Base-by-base conservation (phyloP, 2,113 vertebrate genomes). In the Rhadina sibilatrix region DNA sequence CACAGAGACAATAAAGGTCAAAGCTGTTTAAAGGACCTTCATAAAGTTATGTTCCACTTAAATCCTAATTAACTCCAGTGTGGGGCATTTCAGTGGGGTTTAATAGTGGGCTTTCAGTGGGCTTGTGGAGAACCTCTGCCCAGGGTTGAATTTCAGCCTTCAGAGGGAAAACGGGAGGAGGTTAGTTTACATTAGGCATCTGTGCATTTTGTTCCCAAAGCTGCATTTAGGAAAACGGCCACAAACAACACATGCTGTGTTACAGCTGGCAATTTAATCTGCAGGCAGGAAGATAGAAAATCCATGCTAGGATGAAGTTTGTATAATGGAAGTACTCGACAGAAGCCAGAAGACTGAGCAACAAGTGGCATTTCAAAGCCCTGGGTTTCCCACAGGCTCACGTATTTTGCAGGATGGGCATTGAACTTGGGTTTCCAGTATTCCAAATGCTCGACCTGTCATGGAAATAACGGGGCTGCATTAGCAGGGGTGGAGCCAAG, bases 211-310 rank as follows among this genome's bases (percentile, higher is more conserved):
- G 68, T 90, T 96, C 94, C 94, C 77, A 72, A 83, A 95, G 94
- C 22, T 88, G 90, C 79, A 75, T 66, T 96, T 94, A 96, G 72
- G 86, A 78, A 65, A 92, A 91, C 1, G 19, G 83, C 88, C 86
- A 82, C 93, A 95, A 95, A 54, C 77, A 93, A 78, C 90, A 74
- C 86, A 80, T 17, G 90, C 88, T 96, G 88, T 56, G 86, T 96
- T 97, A 95, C 37, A 94, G 88, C 49, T 75, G 44, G 84, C 93
- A 94, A 90, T 94, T 97, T 96, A 86, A 96, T 96, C 94, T 93
- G 91, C 94, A 89, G 95, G 86, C 87, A 96, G 4, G 54, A 88
- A 28, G 52, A 5, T 57, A 82, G 59, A 82, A 94, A 94, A 83
- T 74, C 92, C 81, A 11, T 5, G 83, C 47, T 19, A 59, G 70